Conservation (phyloP, 2,797 vertebrate genomes). For the Gallirallus australis region DNA sequence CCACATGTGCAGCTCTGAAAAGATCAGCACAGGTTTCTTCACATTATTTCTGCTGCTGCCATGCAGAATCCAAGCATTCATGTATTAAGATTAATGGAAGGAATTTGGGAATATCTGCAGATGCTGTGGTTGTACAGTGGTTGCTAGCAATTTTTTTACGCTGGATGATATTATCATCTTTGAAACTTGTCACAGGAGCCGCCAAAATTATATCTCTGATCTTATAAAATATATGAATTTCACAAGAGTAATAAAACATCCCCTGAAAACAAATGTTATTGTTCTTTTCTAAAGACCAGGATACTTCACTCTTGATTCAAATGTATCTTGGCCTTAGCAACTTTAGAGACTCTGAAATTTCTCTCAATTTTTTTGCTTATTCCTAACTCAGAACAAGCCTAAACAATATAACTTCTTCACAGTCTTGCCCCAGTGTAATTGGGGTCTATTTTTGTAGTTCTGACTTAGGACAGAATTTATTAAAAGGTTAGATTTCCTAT, state of each 20-base stretch:
- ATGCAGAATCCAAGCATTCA: not conserved
- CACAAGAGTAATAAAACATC: not conserved
- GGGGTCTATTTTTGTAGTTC: not conserved
- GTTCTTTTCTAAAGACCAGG: not conserved
- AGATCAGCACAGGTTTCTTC: not conserved
- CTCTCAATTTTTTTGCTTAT: not conserved
- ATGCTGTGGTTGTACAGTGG: not conserved
- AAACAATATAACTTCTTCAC: not conserved
- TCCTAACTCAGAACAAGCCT: not conserved
- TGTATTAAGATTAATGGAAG: not conserved
- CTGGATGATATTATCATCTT: not conserved
- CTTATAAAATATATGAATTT: not conserved
- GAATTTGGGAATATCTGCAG: not conserved
- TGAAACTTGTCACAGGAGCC: not conserved
- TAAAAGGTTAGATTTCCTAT: not conserved
- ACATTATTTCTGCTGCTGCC: not conserved
- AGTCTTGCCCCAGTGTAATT: not conserved
- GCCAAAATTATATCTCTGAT: not conserved
- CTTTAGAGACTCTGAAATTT: not conserved
- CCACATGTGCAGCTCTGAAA: not conserved
- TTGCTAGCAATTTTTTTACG: not conserved
- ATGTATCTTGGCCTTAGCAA: rapidly evolving
- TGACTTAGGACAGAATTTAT: not conserved
- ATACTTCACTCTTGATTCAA: not conserved
- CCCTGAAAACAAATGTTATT: not conserved